phyloP scores from a whole-genome alignment of 1,140 invertebrate genomes.

The Lordiphosa collinella region DNA sequence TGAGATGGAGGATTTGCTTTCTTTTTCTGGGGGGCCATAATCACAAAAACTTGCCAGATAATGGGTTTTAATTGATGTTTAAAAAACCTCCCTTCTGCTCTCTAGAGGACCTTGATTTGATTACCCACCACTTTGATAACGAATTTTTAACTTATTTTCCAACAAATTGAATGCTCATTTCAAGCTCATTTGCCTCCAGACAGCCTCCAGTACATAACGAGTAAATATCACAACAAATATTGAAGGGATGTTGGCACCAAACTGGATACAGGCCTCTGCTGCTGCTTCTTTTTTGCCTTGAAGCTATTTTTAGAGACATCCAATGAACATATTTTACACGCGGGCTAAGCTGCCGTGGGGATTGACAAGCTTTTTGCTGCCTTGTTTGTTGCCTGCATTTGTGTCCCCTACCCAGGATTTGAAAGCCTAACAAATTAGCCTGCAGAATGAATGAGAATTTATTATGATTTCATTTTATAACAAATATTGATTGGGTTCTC shows the following conservation, averaged over 20 bases:
- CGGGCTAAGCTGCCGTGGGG: background rate
- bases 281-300: background rate
- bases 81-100: too few species aligned
- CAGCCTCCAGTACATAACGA: background rate
- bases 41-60: too few species aligned
- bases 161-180: constrained; percentile 29
- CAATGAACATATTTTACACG: background rate
- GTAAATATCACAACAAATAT: background rate
- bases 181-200: constrained; percentile 22
- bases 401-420: too few species aligned
- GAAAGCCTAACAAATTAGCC: too few species aligned
- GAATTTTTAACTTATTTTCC: constrained; percentile 4
- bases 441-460: too few species aligned
- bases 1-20: background rate
- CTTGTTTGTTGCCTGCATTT: too few species aligned
- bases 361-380: background rate
- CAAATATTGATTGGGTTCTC: too few species aligned
- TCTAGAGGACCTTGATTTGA: background rate
- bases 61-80: too few species aligned
- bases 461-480: too few species aligned
- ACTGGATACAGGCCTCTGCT: too few species aligned
- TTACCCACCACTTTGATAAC: constrained; percentile 5
- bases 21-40: background rate
- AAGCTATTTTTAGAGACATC: constrained; percentile 7
- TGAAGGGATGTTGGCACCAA: too few species aligned